Percentiles rank a stretch among this genome's conserved stretches.
Conservation (phyloP, 2,888 invertebrate species). For the Aphidoletes aphidimyza region DNA sequence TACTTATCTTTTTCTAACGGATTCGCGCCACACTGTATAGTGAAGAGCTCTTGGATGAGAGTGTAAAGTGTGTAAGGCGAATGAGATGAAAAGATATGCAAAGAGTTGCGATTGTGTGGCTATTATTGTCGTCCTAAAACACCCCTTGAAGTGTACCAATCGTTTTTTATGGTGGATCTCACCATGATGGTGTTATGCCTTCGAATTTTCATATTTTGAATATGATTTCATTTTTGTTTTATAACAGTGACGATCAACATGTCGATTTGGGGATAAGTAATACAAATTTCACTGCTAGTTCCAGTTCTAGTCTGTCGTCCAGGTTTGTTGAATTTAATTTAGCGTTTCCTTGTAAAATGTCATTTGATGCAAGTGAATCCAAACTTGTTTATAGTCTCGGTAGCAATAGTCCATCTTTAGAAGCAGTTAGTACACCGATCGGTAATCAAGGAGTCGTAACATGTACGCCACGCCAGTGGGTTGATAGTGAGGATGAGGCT, state of each 20-base stretch:
- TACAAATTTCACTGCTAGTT: conserved; percentile 76
- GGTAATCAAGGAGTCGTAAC: conserved; percentile 59
- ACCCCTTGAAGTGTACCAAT: no score
- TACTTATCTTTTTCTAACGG: no score
- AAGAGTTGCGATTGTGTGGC: no score
- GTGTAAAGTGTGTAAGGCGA: no score
- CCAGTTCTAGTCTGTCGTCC: conserved; percentile 75
- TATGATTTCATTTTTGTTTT: conserved; percentile 64
- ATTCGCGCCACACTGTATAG: no score
- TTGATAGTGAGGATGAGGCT: conserved; percentile 63
- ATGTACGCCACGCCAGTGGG: conserved; percentile 61
- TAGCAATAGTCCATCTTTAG: conserved; percentile 79
- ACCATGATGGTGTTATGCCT: no score
- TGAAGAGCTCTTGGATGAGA: no score
- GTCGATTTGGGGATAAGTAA: conserved; percentile 70
- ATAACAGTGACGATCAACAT: conserved; percentile 71
- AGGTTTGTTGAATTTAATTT: conserved; percentile 64
- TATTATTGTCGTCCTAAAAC: no score
- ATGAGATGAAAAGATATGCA: no score
- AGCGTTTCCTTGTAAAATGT: no score
- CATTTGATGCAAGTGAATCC: no score
- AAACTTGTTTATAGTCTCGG: conserved; percentile 68
- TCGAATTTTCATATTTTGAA: conserved; percentile 45
- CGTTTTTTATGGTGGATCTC: no score
- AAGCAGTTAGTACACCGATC: conserved; percentile 69